Percentiles rank a stretch among this genome's conserved stretches.
Conservation (phyloP, 2,113 vertebrate genomes). For the Scopus umbretta region DNA sequence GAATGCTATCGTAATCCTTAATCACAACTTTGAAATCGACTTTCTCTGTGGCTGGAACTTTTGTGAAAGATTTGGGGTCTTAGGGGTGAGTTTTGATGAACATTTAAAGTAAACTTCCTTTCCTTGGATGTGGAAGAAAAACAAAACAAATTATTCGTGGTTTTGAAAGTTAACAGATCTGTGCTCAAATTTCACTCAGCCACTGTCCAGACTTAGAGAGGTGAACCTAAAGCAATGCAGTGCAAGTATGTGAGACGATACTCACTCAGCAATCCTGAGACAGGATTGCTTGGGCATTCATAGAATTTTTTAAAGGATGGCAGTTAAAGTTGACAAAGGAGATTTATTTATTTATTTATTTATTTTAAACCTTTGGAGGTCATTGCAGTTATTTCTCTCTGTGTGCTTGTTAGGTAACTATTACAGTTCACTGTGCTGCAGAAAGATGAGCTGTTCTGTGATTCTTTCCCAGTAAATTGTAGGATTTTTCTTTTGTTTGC, state of each 20-base stretch:
- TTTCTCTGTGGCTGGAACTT: constrained; percentile 96
- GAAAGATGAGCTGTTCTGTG: neutral
- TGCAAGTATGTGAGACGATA: neutral
- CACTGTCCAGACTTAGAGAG: neutral
- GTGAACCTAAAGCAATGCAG: neutral
- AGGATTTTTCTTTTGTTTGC: neutral
- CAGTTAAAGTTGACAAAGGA: neutral
- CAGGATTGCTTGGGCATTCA: neutral
- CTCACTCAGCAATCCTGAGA: no score
- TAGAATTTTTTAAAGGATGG: neutral
- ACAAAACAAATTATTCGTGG: neutral
- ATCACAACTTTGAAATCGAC: constrained; percentile 96
- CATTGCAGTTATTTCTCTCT: neutral
- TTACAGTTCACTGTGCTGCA: neutral
- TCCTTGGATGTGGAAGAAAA: neutral
- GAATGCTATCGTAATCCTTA: constrained; percentile 91
- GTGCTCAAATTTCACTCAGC: neutral
- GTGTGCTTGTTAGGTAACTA: neutral
- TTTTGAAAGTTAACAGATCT: neutral
- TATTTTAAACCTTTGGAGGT: neutral
- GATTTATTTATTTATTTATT: neutral
- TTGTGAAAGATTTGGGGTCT: constrained; percentile 90
- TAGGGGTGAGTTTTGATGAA: constrained; percentile 84
- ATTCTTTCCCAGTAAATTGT: neutral
- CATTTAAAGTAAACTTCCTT: neutral